These are phyloP conservation scores for Tryphoninae sp. DNA, from an alignment of 2,888 invertebrate genomes.

Conservation along the genomic window DNA sequence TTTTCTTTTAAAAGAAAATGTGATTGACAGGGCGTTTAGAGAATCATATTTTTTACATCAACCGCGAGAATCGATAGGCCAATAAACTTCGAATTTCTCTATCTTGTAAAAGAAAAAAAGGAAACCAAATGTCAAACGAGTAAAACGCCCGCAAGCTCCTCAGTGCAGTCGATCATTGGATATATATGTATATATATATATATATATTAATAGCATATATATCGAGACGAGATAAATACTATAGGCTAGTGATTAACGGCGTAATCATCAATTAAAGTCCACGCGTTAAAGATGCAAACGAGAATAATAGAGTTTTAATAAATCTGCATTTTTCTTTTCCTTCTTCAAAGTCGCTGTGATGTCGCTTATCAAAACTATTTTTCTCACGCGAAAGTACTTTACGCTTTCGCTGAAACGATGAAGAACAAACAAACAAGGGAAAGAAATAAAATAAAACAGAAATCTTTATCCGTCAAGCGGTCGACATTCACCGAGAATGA, in stretches of 20 bases:
- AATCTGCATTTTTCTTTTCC: slow-evolving; percentile 73
- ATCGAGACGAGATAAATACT: slow-evolving; percentile 47
- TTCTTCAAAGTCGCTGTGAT: slow-evolving; percentile 73
- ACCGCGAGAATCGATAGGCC: slow-evolving; percentile 36
- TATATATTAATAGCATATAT: slow-evolving; percentile 47
- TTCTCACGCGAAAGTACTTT: slow-evolving; percentile 67
- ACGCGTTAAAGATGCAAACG: slow-evolving; percentile 65
- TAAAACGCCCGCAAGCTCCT: slow-evolving; percentile 37
- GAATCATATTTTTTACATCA: slow-evolving; percentile 49
- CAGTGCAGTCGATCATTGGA: slow-evolving; percentile 34
- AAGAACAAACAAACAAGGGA: slow-evolving; percentile 7
- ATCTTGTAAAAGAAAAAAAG: slow-evolving; percentile 35
- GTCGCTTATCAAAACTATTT: slow-evolving; percentile 74
- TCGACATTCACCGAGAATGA: slow-evolving; percentile 24
- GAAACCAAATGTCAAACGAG: slow-evolving; percentile 40
- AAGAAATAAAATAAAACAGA: slow-evolving; percentile 46
- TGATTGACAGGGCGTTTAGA: slow-evolving; percentile 39
- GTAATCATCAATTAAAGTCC: slow-evolving; percentile 42
- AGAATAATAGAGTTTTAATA: slow-evolving; percentile 68
- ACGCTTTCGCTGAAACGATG: slow-evolving; percentile 65
- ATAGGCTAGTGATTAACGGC: slow-evolving; percentile 57
- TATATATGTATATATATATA: slow-evolving; percentile 28
- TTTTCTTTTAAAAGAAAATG: slow-evolving; percentile 40
- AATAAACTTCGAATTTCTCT: slow-evolving; percentile 37
- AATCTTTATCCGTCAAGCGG: slow-evolving; percentile 31